A percentile compares a stretch with the other conserved stretches of the same genome.
phyloP scores from a whole-genome alignment of 30 jellyfish, hydroid and myxozoan species.

The Rhopilema esculentum region DNA sequence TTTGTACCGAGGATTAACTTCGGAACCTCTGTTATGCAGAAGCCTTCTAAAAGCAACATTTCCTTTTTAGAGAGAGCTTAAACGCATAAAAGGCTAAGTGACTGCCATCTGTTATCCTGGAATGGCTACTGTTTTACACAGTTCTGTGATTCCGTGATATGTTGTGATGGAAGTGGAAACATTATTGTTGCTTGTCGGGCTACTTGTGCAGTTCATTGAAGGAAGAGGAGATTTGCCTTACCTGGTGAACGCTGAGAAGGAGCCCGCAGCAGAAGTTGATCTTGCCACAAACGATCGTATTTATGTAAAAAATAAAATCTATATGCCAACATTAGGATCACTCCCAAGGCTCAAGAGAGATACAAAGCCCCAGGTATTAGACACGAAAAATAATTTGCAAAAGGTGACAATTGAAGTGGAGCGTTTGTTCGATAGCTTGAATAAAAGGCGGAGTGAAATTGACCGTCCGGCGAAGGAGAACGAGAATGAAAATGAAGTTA shows the following conservation, averaged over 20 bases:
- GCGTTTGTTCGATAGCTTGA: slow-evolving; percentile 55
- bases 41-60: not conserved
- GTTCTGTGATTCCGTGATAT: not conserved
- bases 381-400: slow-evolving; percentile 7
- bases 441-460: slow-evolving; percentile 32
- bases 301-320: no score
- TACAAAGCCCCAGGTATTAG: not conserved
- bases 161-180: not conserved
- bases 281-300: not conserved
- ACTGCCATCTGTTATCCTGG: not conserved
- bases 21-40: no score
- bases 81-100: not conserved
- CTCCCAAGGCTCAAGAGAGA: not conserved
- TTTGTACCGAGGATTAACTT: no score
- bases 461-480: slow-evolving; percentile 24
- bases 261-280: not conserved
- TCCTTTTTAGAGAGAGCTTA: not conserved
- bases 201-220: not conserved
- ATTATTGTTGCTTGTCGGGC: not conserved
- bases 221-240: no score
- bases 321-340: not conserved
- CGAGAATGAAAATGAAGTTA: slow-evolving; percentile 52
- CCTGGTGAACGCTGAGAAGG: not conserved
- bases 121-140: not conserved
- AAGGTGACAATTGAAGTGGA: slow-evolving; percentile 60